phyloP scores from a whole-genome alignment of 2,888 invertebrate species.

The Liopterus haemorrhoidalis region DNA sequence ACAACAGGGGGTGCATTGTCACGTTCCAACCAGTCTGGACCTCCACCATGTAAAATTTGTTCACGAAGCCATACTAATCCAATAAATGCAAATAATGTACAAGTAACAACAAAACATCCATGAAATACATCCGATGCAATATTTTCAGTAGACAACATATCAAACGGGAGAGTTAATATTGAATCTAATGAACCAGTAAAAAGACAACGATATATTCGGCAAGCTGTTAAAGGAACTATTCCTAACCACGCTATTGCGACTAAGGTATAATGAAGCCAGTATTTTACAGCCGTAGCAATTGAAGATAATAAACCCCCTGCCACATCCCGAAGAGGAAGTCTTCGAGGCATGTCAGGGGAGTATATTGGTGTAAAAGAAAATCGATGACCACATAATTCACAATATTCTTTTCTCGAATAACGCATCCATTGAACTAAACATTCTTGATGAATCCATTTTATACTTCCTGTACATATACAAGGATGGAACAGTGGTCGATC shows the following conservation, averaged over 20 bases:
- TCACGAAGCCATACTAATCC: constrained; percentile 96
- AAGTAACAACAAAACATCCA: constrained; percentile 93
- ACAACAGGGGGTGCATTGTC: constrained; percentile 54
- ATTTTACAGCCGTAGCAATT: constrained; percentile 85
- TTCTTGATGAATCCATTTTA: constrained; percentile 98
- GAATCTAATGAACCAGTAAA: constrained; percentile 87
- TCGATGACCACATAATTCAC: constrained; percentile 94
- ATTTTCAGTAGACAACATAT: constrained; percentile 90
- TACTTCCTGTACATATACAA: constrained; percentile 97
- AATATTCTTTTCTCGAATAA: constrained; percentile 96
- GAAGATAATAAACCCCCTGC: constrained; percentile 84
- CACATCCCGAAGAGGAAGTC: constrained; percentile 88
- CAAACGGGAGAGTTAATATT: constrained; percentile 80
- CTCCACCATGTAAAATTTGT: constrained; percentile 95
- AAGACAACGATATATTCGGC: constrained; percentile 88
- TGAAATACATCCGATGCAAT: constrained; percentile 90
- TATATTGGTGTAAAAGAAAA: constrained; percentile 99
- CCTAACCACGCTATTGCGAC: constrained; percentile 98
- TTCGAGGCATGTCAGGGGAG: constrained; percentile 99
- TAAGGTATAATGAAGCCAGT: constrained; percentile 95
- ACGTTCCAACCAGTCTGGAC: constrained; percentile 91
- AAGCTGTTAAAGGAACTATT: constrained; percentile 91
- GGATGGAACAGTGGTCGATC: constrained; percentile 96
- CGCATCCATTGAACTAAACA: constrained; percentile 99
- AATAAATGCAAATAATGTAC: constrained; percentile 93